These are phyloP conservation scores for Protonibea diacanthus DNA, from an alignment of 2,797 vertebrate genomes.

Conservation along the genomic window DNA sequence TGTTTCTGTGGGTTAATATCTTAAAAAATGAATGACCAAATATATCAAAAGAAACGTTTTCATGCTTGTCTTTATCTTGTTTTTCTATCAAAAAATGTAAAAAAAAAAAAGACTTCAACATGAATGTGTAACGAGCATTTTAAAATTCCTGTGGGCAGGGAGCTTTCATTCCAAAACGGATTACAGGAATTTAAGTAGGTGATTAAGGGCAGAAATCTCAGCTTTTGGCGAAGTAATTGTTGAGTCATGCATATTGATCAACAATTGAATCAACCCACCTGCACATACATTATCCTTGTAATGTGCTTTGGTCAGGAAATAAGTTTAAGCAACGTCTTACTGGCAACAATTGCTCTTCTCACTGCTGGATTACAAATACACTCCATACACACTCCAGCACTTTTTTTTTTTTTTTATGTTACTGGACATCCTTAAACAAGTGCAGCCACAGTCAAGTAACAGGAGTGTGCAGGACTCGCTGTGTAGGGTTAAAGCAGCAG, in stretches of 20 bases:
- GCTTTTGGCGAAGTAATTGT: background rate
- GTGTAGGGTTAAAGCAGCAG: slow-evolving; percentile 40
- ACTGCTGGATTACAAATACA: slow-evolving; percentile 5
- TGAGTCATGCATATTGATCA: slow-evolving; percentile 17
- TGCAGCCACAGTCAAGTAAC: background rate
- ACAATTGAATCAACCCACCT: slow-evolving; percentile 5
- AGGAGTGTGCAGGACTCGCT: slow-evolving; percentile 17
- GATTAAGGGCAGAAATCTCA: slow-evolving; percentile 11
- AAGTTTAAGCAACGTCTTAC: background rate
- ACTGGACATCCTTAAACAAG: slow-evolving; percentile 18
- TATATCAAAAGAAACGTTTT: background rate
- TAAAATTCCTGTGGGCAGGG: background rate
- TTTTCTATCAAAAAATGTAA: background rate
- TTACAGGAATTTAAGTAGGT: slow-evolving; percentile 3
- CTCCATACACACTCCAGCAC: slow-evolving; percentile 11
- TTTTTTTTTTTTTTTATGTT: background rate
- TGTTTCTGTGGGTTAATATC: background rate
- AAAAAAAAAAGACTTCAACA: background rate
- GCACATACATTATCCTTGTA: slow-evolving; percentile 9
- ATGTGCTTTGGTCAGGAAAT: slow-evolving; percentile 9
- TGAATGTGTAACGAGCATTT: background rate
- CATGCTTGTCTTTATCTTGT: background rate
- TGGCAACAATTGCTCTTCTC: background rate
- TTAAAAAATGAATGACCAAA: background rate
- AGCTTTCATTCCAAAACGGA: slow-evolving; percentile 8